These are phyloP conservation scores for Tenthredo amoena DNA, from an alignment of 2,888 invertebrate species.

Conservation along the genomic window DNA sequence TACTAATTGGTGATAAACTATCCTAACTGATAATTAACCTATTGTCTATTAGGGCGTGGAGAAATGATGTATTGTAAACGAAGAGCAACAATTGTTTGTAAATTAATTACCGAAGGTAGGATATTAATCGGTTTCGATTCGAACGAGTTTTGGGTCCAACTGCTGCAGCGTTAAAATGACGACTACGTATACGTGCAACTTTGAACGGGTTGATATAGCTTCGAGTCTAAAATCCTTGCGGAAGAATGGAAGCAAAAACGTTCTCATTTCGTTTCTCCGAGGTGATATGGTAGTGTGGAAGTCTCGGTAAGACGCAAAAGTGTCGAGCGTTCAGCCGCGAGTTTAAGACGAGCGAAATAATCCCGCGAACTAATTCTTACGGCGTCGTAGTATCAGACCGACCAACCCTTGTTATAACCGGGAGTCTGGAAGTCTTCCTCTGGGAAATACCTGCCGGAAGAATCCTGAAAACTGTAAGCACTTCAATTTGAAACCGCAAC, in stretches of 20 bases:
- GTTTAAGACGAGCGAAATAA: conserved; percentile 35
- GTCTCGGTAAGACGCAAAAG: not conserved
- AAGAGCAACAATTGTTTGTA: conserved; percentile 9
- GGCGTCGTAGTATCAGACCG: not conserved
- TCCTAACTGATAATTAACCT: conserved; percentile 21
- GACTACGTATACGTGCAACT: not conserved
- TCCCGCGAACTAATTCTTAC: conserved; percentile 46
- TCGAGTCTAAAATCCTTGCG: not conserved
- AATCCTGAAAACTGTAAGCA: conserved; percentile 51
- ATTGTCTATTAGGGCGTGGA: conserved; percentile 24
- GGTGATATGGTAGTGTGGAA: not conserved
- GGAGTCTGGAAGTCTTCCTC: conserved; percentile 41
- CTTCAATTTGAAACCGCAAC: conserved; percentile 52
- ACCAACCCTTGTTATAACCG: not conserved
- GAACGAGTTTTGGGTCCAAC: not conserved
- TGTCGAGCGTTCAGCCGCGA: not conserved
- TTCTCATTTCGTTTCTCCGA: not conserved
- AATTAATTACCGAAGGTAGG: not conserved
- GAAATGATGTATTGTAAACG: conserved; percentile 1
- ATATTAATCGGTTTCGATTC: not conserved
- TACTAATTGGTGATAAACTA: not conserved
- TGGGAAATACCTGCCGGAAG: conserved; percentile 49
- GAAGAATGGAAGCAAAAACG: not conserved
- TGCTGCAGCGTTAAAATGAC: not conserved
- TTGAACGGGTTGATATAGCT: not conserved